phyloP scores from a whole-genome alignment of 2,797 vertebrate genomes.

The Lutjanus argentimaculatus region DNA sequence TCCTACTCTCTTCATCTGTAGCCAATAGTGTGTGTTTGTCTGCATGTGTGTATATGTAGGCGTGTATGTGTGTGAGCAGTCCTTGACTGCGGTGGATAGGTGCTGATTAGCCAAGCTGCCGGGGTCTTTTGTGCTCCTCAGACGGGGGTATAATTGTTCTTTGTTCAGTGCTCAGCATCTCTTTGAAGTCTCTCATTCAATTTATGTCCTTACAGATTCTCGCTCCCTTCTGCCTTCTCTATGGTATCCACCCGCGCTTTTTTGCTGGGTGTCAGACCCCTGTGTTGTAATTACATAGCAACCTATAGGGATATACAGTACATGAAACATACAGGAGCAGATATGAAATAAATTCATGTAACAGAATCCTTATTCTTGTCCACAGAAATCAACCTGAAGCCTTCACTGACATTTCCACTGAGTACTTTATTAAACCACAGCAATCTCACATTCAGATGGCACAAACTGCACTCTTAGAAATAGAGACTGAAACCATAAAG shows the following conservation, averaged over 20 bases:
- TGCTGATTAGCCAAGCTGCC: constrained; percentile 80
- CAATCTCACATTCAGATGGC: constrained; percentile 30
- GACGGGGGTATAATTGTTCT: constrained; percentile 83
- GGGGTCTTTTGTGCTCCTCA: constrained; percentile 80
- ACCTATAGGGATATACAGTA: constrained; percentile 39
- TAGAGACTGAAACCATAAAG: too few species aligned
- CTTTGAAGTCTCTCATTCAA: constrained; percentile 87
- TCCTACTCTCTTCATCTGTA: constrained; percentile 60
- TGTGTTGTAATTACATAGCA: constrained; percentile 68
- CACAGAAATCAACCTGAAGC: constrained; percentile 13
- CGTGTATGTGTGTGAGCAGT: constrained; percentile 54
- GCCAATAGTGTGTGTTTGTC: constrained; percentile 51
- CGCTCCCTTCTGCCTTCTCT: constrained; percentile 47
- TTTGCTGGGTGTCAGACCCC: constrained; percentile 53
- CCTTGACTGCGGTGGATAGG: constrained; percentile 79
- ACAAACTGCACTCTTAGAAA: too few species aligned
- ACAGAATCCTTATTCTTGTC: constrained; percentile 6
- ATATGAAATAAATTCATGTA: constrained; percentile 5
- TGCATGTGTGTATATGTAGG: constrained; percentile 49
- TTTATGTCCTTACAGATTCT: constrained; percentile 73
- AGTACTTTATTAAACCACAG: constrained; percentile 44
- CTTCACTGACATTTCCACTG: constrained; percentile 22
- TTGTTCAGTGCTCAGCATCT: constrained; percentile 76
- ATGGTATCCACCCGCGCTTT: constrained; percentile 46
- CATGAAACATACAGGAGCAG: constrained; percentile 25